phyloP scores from a whole-genome alignment of 1,140 invertebrate genomes.

The Elysia chlorotica region DNA sequence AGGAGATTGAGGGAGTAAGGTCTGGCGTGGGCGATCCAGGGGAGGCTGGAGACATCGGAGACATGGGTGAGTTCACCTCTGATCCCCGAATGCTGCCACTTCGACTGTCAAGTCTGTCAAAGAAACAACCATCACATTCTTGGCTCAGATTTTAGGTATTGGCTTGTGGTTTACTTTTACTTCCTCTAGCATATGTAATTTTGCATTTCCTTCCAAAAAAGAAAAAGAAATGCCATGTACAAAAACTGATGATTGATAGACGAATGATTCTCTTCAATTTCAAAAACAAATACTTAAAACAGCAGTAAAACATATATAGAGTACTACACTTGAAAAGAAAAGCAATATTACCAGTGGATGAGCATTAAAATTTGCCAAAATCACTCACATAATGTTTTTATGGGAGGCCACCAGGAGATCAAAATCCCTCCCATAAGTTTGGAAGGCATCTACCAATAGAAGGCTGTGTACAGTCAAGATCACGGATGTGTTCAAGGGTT shows the following conservation, averaged over 20 bases:
- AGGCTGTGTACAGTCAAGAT: constrained; percentile 89
- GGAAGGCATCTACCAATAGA: constrained; percentile 89
- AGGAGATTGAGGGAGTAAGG: constrained; percentile 16
- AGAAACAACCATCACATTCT: no score
- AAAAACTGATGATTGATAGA: not conserved
- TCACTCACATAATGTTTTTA: constrained; percentile 80
- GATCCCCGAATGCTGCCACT: constrained; percentile 90
- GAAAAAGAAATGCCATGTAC: no score
- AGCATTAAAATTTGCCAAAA: not conserved
- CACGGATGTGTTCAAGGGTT: constrained; percentile 74
- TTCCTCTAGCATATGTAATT: no score
- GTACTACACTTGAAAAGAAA: no score
- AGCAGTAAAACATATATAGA: no score
- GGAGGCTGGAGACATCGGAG: constrained; percentile 65
- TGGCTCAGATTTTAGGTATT: no score
- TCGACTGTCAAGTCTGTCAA: constrained; percentile 83
- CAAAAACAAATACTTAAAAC: no score
- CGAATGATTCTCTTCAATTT: no score
- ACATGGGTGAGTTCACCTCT: constrained; percentile 80
- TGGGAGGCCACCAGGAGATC: constrained; percentile 92
- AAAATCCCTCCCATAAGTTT: constrained; percentile 93
- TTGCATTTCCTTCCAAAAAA: no score
- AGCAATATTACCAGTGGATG: no score
- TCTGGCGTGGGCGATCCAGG: constrained; percentile 29
- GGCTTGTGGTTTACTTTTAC: no score